A percentile compares a stretch with the other conserved stretches of the same genome.
phyloP scores from a whole-genome alignment of 1,140 invertebrate genomes.

The Trachelipus rathkii region DNA sequence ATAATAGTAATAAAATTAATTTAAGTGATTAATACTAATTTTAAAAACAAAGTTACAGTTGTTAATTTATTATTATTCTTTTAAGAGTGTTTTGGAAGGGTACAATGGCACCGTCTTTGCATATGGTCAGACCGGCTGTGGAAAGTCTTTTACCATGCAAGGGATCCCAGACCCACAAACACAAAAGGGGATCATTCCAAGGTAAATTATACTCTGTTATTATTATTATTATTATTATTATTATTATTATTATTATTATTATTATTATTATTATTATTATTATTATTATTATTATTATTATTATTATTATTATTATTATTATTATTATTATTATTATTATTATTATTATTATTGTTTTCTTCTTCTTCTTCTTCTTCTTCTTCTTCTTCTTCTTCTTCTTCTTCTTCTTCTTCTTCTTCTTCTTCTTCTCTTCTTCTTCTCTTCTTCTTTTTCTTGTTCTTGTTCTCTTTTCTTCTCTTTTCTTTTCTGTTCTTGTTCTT shows the following conservation, averaged over 20 bases:
- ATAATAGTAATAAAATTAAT: too few species aligned
- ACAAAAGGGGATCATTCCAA: conserved; percentile 72
- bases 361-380: background rate
- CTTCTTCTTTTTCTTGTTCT: background rate
- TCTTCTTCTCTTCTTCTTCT: background rate
- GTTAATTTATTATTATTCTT: too few species aligned
- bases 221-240: background rate
- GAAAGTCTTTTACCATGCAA: conserved; percentile 59
- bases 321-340: background rate
- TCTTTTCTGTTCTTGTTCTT: too few species aligned
- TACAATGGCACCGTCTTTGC: conserved; percentile 87
- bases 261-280: too few species aligned
- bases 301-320: too few species aligned
- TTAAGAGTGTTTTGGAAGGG: conserved; percentile 72
- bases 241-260: background rate
- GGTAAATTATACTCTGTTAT: too few species aligned
- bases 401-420: background rate
- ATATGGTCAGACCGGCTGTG: conserved; percentile 83
- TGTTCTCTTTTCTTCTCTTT: too few species aligned
- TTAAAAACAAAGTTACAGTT: too few species aligned
- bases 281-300: too few species aligned
- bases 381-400: background rate
- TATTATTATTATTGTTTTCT: too few species aligned
- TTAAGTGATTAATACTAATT: too few species aligned
- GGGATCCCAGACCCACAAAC: conserved; percentile 55